Base-by-base conservation (phyloP, 2,113 vertebrate genomes). In the Sylvietta virens region DNA sequence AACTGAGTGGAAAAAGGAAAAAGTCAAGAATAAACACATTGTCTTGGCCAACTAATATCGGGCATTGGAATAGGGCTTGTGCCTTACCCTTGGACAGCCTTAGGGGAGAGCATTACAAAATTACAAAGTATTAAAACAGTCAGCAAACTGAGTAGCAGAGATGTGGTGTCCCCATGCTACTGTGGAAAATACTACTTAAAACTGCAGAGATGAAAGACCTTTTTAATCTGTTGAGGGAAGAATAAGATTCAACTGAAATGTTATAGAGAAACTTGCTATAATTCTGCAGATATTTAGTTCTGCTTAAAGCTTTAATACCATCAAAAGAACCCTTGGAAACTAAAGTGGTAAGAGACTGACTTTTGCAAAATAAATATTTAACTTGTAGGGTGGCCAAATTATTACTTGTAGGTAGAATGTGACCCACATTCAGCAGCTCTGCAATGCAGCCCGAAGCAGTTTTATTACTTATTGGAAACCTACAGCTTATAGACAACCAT, bases 161-260 rank as follows among this genome's bases (percentile, higher is more conserved):
- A 94, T 89, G 87, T 78, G 72, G 56, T 74, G 48, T 94, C 65
- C 51, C 35, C 31, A 30, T 73, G 64, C 65, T 94, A 94, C 90
- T 90, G 86, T 90, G 95, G 77, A 94, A 96, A 97, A 89, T 92
- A 56, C 77, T 94, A 37, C 92, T 93, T 97, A 96, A 89, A 94
- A 92, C 78, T 92, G 74, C 84, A 67, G 89, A 90, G 88, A 97
- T 97, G 93, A 96, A 95, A 97, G 81, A 91, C 90, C 85, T 97
- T 94, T 94, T 91, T 97, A 95, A 96, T 95, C 94, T 96, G 60
- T 42, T 79, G 56, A 93, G 37, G 77, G 72, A 88, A 76, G 90
- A 80, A 81, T 90, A 90, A 90, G 81, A 96, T 93, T 92, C 92
- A 86, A 95, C 91, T 82, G 86, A 95, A 97, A 83, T 57, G 13